Percentiles rank a stretch among this genome's conserved stretches.
Evolutionary conservation across 1,140 invertebrate genomes (phyloP).

Genomic region (Saccostrea glomerata): DNA sequence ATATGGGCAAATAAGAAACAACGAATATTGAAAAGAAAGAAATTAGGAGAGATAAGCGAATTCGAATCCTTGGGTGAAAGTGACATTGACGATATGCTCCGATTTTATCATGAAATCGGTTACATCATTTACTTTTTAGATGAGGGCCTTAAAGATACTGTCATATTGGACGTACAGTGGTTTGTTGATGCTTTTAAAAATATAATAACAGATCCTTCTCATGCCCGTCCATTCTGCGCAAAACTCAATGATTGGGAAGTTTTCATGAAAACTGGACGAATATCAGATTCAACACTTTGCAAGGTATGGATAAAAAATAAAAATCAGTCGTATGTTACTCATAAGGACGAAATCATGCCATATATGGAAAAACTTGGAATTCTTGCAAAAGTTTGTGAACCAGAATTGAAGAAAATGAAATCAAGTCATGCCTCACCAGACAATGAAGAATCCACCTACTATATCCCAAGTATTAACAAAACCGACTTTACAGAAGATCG

Average conservation of each 20-base stretch:
- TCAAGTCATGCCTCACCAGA: background rate
- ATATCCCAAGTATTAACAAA: background rate
- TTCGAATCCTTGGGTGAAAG: background rate
- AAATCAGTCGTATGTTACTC: background rate
- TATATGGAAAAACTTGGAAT: background rate
- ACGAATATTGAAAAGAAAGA: background rate
- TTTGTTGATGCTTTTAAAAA: background rate
- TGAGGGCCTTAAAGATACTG: background rate
- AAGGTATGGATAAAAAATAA: background rate
- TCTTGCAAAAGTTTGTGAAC: background rate
- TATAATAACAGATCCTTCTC: background rate
- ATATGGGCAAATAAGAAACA: background rate
- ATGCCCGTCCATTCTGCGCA: background rate
- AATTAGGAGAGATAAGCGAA: background rate
- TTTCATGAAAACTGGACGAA: background rate
- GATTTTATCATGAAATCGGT: background rate
- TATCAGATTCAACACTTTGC: background rate
- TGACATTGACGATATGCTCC: background rate
- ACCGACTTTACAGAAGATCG: background rate
- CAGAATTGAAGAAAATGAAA: background rate
- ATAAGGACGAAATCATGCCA: background rate
- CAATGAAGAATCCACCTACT: background rate
- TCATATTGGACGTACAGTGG: background rate
- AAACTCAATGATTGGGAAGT: background rate
- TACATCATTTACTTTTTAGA: background rate